Conservation (phyloP, 2,888 invertebrate species). For the Amphiduros pacificus region DNA sequence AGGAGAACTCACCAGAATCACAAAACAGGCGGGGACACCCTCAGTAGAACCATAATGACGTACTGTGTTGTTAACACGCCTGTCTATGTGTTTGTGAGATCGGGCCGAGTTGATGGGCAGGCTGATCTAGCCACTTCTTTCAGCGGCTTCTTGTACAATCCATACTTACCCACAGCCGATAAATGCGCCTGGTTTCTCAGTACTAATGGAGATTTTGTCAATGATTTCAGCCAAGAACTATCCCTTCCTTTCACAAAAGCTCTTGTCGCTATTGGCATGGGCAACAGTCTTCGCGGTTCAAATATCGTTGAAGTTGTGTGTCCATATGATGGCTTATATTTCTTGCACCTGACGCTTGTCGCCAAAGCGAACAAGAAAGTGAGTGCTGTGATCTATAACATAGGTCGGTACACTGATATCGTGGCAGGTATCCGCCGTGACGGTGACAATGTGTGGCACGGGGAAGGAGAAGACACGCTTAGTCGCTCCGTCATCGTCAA, state of each 20-base stretch:
- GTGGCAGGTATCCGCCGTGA: neutral
- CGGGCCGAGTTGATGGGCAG: neutral
- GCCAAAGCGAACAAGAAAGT: neutral
- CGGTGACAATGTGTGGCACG: neutral
- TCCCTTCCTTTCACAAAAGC: neutral
- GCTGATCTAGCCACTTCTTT: neutral
- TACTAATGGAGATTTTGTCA: neutral
- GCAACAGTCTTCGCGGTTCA: neutral
- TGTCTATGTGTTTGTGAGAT: neutral
- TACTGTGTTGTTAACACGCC: neutral
- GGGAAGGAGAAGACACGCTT: neutral
- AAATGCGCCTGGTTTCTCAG: neutral
- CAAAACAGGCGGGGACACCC: neutral
- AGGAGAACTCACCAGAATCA: neutral
- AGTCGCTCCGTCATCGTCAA: neutral
- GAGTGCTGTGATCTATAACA: too few species aligned
- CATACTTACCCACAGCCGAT: neutral
- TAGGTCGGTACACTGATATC: neutral
- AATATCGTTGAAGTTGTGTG: too few species aligned
- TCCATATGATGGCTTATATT: neutral
- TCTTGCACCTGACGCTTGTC: neutral
- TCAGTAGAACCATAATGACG: neutral
- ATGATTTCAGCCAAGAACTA: neutral
- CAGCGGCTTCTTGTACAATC: neutral
- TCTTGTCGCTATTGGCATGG: neutral